Conservation (phyloP, 2,797 vertebrate genomes). For the Cuculus canorus region DNA sequence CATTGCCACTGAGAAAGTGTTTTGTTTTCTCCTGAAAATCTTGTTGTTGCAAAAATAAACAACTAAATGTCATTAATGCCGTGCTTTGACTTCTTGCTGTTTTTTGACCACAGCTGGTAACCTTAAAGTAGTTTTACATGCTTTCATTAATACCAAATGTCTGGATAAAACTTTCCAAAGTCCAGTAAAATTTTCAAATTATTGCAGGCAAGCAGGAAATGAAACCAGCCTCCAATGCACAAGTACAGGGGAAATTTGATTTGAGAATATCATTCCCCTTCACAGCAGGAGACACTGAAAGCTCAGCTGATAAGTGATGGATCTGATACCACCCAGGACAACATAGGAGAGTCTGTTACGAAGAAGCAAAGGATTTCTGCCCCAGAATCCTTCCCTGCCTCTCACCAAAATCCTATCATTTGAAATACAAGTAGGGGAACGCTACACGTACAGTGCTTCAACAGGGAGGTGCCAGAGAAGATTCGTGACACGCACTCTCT, state of each 20-base stretch:
- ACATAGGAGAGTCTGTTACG: no score
- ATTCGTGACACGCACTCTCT: rapidly evolving
- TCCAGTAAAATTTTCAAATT: background rate
- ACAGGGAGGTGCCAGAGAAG: background rate
- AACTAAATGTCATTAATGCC: constrained; percentile 8
- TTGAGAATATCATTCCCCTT: no score
- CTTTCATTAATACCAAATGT: constrained; percentile 35
- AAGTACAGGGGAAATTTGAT: background rate
- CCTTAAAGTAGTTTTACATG: background rate
- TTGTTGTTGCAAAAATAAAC: constrained; percentile 49
- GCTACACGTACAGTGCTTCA: rapidly evolving
- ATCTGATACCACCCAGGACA: no score
- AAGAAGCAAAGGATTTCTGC: no score
- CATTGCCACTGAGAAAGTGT: constrained; percentile 48
- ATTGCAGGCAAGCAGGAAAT: background rate
- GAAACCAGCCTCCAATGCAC: background rate
- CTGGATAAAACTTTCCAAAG: constrained; percentile 22
- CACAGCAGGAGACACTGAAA: no score
- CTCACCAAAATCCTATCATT: background rate
- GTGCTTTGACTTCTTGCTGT: background rate
- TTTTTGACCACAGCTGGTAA: constrained; percentile 15
- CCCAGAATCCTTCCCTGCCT: no score
- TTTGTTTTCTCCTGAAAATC: constrained; percentile 53
- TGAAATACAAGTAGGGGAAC: background rate
- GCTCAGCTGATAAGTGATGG: no score